Base-by-base conservation (phyloP, 2,797 vertebrate species). In the Muscicapa striata region DNA sequence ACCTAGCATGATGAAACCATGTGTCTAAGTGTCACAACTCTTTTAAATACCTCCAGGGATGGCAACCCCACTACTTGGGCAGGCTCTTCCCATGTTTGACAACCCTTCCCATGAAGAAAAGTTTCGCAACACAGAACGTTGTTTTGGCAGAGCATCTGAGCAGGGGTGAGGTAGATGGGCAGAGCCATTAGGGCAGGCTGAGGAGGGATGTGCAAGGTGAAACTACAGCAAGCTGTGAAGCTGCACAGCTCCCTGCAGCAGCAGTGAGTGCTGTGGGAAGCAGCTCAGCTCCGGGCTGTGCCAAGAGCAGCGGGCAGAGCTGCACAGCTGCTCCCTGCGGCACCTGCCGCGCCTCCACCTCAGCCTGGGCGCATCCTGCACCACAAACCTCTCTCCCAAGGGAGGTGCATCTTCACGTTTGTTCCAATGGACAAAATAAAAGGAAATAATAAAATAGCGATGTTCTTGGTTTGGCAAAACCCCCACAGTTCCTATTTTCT, bases 261-360 rank as follows among this genome's bases (percentile, higher is more conserved):
- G 0, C 1, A 61, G 2, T 21, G 69, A 40, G 4, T 52, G 20
- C 2, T 6, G 43, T 2, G 24, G 1, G 1, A 61, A 72, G 72
- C 19, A 62, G 63, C 68, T 80, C 48, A 12, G 32, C 38, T 38
- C 38, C 1, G 0, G 10, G 67, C 63, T 0, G 3, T 74, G 92
- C 80, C 78, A 66, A 45, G 69, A 0, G 21, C 83, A 93, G 86
- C 10, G 15, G 7, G 88, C 80, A 76, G 55, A 45, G 80, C 48
- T 5, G 6, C 34, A 40, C 40, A 40, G 40, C 40, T 40, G 40
- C 40, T 40, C 40, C 74, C n/a, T 26, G 40, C 66, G 2, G 41
- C 86, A 82, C 86, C 90, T 40, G 43, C 12, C 6, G 1, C 4
- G 30, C 6, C 67, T 66, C 69, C 23, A 10, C 23, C 45, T n/a